phyloP scores from a whole-genome alignment of 2,797 vertebrate genomes.

The Novumbra hubbsi region DNA sequence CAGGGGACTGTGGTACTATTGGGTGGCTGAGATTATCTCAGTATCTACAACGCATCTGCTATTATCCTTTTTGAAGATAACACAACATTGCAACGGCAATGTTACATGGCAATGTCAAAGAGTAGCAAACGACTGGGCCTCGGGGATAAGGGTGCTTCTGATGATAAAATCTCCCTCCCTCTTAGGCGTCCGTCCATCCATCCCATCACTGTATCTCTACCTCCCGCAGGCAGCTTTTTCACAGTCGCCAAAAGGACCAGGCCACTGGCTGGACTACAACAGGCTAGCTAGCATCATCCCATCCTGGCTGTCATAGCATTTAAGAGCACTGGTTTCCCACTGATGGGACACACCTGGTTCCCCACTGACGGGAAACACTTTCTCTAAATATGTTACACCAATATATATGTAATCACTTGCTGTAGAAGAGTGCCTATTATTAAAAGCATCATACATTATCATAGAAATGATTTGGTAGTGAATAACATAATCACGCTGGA shows the following conservation, averaged over 20 bases:
- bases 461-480: no score
- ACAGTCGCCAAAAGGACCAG: not conserved
- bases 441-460: no score
- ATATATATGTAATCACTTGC: no score
- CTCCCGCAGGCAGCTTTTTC: not conserved
- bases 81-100: not conserved
- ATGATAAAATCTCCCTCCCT: conserved; percentile 17
- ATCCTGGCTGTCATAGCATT: conserved; percentile 34
- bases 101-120: conserved; percentile 12
- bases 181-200: not conserved
- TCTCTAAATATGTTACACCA: no score
- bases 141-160: conserved; percentile 9
- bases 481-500: no score
- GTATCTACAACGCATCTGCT: not conserved
- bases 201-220: not conserved
- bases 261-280: not conserved
- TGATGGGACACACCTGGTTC: no score
- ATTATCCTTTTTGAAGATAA: no score
- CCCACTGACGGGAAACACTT: no score
- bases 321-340: conserved; percentile 1
- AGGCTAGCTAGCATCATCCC: not conserved
- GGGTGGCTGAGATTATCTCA: not conserved
- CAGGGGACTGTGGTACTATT: not conserved
- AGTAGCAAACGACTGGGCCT: conserved; percentile 16
- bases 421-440: no score